phyloP scores from a whole-genome alignment of 2,888 invertebrate genomes.

The Ormyrus labotus region DNA sequence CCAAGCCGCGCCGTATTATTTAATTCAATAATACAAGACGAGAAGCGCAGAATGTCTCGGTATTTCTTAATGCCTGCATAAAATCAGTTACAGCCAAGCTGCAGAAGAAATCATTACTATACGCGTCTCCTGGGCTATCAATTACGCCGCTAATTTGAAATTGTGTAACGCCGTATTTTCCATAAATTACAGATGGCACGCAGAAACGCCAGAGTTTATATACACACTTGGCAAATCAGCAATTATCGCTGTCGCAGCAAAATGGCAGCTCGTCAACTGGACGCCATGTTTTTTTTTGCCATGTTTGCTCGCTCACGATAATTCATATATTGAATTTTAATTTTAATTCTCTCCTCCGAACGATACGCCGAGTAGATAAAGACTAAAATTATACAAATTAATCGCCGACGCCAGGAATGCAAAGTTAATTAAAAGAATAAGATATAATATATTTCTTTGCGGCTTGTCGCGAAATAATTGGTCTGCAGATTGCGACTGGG shows the following conservation, averaged over 20 bases:
- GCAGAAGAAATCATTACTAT: constrained; percentile 12
- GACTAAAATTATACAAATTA: neutral
- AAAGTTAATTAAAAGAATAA: neutral
- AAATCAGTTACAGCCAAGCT: constrained; percentile 32
- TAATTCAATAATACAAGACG: constrained; percentile 13
- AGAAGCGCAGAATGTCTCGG: neutral
- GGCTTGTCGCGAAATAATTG: neutral
- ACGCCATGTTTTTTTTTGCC: neutral
- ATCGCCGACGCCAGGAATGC: neutral
- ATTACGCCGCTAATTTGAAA: constrained; percentile 36
- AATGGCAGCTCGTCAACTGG: constrained; percentile 17
- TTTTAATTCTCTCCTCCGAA: no score
- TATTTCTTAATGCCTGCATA: constrained; percentile 30
- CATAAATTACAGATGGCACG: constrained; percentile 47
- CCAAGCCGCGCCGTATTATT: neutral
- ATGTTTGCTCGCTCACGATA: neutral
- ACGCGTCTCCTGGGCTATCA: constrained; percentile 12
- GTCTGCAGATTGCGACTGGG: neutral
- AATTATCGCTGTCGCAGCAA: constrained; percentile 36
- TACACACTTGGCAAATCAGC: constrained; percentile 20
- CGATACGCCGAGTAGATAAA: no score
- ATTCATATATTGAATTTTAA: no score
- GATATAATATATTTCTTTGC: neutral
- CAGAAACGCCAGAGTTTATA: neutral
- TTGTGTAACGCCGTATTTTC: constrained; percentile 40